Evolutionary conservation across 2,888 invertebrate genomes (phyloP), one percentile per base, ranked within the genome.

Genomic region (Philereme vetulata): DNA sequence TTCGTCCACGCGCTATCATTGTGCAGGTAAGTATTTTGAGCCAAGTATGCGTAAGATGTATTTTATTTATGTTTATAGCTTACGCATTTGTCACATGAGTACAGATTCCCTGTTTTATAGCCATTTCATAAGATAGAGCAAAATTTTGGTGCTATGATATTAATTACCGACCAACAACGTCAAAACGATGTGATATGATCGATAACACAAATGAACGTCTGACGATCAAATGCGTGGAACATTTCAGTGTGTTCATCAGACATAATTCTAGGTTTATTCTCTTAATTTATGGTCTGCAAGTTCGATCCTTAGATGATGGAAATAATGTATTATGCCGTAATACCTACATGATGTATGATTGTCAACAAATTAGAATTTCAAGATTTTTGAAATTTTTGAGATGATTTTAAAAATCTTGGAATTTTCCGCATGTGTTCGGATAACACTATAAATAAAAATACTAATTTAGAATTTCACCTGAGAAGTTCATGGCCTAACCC

Each of bases 161-260:
- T 53, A 40, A 65, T 62, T 64, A 55, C 44, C 59, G 64, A 21
- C 44, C 59, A 65, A 67, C 59, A 65, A 67, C 61, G 56, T 52
- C 63, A 32, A 67, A 71, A 62, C 56, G 53, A 72, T 70, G 70
- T 56, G 62, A 42, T 33, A 68, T 60, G 65, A 59, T 61, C 61
- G 38, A 49, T 56, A 63, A 38, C 47, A 56, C 48, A 51, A 61
- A 61, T 59, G 43, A 6, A 56, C 58, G 46, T 57, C 56, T 54
- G 51, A 40, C 11, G 36, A 55, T 21, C 21, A 21, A 21, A 21
- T 47, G 38, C 49, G 42, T 56, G 9, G 5, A 44, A 4, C 4
- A 11, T 5, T 33, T 32, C 8, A 32, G 9, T 9, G 33, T 33
- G 32, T 46, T 33, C 33, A 32, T 9, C 33, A 9, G 33, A 33